Percentiles rank a stretch among this genome's conserved stretches.
Evolutionary conservation across 2,888 invertebrate species (phyloP).

Genomic region (Tinea semifulvella): DNA sequence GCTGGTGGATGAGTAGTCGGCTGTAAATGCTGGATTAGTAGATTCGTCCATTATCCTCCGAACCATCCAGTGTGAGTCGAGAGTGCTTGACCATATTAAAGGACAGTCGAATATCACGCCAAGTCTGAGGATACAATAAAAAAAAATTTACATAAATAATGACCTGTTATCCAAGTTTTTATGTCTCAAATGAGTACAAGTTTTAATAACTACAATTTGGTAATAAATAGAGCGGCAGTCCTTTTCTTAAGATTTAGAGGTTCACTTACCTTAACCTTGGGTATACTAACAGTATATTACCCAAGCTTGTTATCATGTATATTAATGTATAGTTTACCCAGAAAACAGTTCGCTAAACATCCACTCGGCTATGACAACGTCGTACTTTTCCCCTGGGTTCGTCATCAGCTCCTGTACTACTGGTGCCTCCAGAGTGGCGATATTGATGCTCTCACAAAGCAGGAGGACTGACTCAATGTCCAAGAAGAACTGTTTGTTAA

Average conservation of each 20-base stretch:
- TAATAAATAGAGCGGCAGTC: too few species aligned
- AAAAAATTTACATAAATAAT: too few species aligned
- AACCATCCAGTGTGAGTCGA: slow-evolving; percentile 16
- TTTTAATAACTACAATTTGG: too few species aligned
- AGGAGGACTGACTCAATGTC: background rate
- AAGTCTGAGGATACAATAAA: slow-evolving; percentile 15
- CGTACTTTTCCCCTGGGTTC: slow-evolving; percentile 29
- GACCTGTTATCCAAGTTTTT: too few species aligned
- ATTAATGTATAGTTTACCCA: slow-evolving; percentile 23
- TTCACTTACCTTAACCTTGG: too few species aligned
- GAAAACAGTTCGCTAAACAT: slow-evolving; percentile 32
- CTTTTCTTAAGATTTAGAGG: too few species aligned
- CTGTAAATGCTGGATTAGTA: slow-evolving; percentile 17
- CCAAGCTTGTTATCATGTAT: too few species aligned
- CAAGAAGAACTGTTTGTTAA: background rate
- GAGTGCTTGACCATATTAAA: slow-evolving; percentile 16
- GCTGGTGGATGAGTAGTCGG: slow-evolving; percentile 7
- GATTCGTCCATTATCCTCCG: slow-evolving; percentile 16
- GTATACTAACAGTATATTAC: too few species aligned
- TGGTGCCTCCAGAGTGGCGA: slow-evolving; percentile 22
- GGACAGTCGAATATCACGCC: slow-evolving; percentile 15
- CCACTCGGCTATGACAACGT: slow-evolving; percentile 37
- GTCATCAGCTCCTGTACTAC: slow-evolving; percentile 27
- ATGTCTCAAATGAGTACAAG: too few species aligned
- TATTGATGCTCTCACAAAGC: slow-evolving; percentile 15